Evolutionary conservation across 1,140 invertebrate species (phyloP).

Genomic region (Tribolium castaneum): DNA sequence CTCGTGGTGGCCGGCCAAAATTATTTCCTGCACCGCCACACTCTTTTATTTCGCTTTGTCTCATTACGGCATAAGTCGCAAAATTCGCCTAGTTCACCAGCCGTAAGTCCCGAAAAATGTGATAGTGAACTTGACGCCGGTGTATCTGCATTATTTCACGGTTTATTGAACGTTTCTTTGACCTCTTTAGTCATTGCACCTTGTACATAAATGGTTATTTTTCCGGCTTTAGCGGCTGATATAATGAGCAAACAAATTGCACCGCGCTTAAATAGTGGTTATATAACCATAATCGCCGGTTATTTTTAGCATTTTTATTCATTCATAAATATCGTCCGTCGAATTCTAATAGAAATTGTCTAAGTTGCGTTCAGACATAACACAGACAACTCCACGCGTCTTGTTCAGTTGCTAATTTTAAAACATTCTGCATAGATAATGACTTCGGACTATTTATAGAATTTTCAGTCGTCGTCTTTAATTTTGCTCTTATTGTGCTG

Average conservation of each 20-base stretch:
- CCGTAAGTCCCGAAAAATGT: background rate
- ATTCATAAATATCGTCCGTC: background rate
- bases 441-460: conserved; percentile 55
- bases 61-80: background rate
- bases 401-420: conserved; percentile 57
- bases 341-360: background rate
- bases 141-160: background rate
- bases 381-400: conserved; percentile 54
- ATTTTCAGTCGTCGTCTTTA: conserved; percentile 48
- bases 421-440: conserved; percentile 56
- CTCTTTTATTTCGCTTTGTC: background rate
- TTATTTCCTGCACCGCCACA: no score
- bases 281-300: background rate
- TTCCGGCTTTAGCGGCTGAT: conserved; percentile 1
- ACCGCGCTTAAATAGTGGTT: background rate
- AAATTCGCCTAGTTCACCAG: no score
- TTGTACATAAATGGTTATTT: background rate
- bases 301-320: conserved; percentile 6
- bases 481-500: conserved; percentile 43
- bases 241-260: background rate
- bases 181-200: conserved; percentile 10
- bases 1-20: background rate
- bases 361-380: conserved; percentile 47
- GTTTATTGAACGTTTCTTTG: conserved; percentile 15
- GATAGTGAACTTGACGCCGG: background rate